Percentiles rank a stretch among this genome's conserved stretches.
Evolutionary conservation across 2,888 invertebrate species (phyloP).

Genomic region (Iselma pallidipennis): DNA sequence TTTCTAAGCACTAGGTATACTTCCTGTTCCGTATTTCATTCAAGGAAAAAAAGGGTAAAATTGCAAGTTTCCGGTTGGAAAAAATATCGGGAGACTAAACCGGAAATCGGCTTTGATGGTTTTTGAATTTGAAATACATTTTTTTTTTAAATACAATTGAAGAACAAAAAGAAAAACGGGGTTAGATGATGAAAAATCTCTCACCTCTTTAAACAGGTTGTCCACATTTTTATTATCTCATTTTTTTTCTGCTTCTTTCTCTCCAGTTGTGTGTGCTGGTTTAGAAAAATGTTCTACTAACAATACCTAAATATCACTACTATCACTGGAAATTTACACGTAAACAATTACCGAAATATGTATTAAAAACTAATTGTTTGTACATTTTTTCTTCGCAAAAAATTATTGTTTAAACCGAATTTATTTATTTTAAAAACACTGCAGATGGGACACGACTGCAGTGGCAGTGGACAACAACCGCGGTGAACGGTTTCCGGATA

Average conservation of each 20-base stretch:
- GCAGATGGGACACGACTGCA: constrained; percentile 29
- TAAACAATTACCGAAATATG: constrained; percentile 13
- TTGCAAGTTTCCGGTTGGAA: no score
- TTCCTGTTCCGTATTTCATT: not conserved
- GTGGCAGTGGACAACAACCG: constrained; percentile 18
- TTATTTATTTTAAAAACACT: no score
- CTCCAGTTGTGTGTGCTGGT: not conserved
- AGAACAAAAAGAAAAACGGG: no score
- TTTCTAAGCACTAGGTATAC: not conserved
- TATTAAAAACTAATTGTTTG: constrained; percentile 11
- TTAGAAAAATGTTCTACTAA: constrained; percentile 5
- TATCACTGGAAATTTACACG: constrained; percentile 19
- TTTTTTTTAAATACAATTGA: no score
- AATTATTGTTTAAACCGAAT: no score
- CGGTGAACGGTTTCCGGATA: constrained; percentile 44
- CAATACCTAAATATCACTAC: constrained; percentile 9
- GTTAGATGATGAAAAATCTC: constrained; percentile 21
- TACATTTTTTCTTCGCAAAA: constrained; percentile 23
- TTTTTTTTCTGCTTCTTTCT: not conserved
- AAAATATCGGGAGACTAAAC: no score
- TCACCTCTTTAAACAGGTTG: constrained; percentile 46
- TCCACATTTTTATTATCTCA: constrained; percentile 36
- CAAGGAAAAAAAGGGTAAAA: not conserved
- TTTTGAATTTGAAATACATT: no score
- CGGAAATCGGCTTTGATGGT: no score